Conservation (phyloP, 2,113 vertebrate species). For the Pterophyllum scalare region DNA sequence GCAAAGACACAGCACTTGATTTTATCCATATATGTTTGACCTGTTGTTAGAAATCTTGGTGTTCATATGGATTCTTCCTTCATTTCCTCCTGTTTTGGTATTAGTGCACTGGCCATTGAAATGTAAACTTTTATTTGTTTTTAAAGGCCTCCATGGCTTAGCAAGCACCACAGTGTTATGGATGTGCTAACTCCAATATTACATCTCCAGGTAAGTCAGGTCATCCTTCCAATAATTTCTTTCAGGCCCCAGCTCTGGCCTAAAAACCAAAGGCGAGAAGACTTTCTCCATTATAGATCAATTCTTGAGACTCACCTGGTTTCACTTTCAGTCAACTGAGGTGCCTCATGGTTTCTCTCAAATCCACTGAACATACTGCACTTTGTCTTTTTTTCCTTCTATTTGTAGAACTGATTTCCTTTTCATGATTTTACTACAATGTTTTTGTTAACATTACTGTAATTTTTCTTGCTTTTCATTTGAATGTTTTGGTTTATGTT, state of each 20-base stretch:
- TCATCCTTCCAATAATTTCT: not conserved
- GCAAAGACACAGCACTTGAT: too few species aligned
- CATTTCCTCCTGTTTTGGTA: too few species aligned
- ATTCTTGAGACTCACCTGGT: not conserved
- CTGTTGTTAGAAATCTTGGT: too few species aligned
- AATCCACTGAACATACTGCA: not conserved
- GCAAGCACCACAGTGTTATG: not conserved
- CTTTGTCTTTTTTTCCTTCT: not conserved
- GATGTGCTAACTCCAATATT: not conserved
- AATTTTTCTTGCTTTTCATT: not conserved
- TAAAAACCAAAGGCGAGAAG: not conserved
- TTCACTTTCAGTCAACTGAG: not conserved
- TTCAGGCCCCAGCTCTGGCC: not conserved
- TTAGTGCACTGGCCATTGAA: too few species aligned
- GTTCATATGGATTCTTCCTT: too few species aligned
- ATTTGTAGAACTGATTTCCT: not conserved
- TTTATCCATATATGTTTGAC: too few species aligned
- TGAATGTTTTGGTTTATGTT: not conserved
- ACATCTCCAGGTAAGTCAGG: not conserved
- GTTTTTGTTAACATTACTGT: not conserved
- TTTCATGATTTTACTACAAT: not conserved
- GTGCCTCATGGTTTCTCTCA: not conserved
- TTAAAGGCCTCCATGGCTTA: rapidly evolving
- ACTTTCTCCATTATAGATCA: not conserved
- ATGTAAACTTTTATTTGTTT: not conserved